These are phyloP conservation scores for Diglossa cyanea DNA, from an alignment of 2,797 vertebrate species.

Conservation along the genomic window DNA sequence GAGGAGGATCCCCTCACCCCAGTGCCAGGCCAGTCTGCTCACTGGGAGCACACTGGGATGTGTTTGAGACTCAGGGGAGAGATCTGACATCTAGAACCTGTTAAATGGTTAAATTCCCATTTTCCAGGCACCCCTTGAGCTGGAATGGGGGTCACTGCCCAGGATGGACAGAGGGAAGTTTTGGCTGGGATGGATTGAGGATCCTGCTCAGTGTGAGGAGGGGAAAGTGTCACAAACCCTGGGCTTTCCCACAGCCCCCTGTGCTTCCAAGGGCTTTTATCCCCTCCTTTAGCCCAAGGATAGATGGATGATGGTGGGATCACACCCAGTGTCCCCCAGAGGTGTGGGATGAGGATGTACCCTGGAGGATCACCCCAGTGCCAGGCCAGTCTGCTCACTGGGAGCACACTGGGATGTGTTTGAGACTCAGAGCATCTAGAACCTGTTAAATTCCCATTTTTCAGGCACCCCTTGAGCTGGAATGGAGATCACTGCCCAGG, in stretches of 20 bases:
- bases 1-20: neutral
- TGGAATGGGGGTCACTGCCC: neutral
- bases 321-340: neutral
- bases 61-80: too few relatives aligned
- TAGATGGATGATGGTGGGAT: neutral
- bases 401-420: too few relatives aligned
- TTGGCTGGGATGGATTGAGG: neutral
- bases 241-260: neutral
- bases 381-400: too few relatives aligned
- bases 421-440: too few relatives aligned
- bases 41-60: neutral
- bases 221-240: neutral
- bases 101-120: fast-evolving
- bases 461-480: too few relatives aligned
- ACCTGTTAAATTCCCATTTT: too few relatives aligned
- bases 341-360: neutral
- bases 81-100: too few relatives aligned
- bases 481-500: too few relatives aligned
- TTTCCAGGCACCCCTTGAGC: neutral
- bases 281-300: neutral
- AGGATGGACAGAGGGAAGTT: neutral
- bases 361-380: too few relatives aligned
- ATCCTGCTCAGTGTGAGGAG: neutral
- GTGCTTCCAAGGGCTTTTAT: neutral
- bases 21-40: fast-evolving